Base-by-base conservation (phyloP, 2,888 invertebrate genomes). In the Lochmaea crataegi region DNA sequence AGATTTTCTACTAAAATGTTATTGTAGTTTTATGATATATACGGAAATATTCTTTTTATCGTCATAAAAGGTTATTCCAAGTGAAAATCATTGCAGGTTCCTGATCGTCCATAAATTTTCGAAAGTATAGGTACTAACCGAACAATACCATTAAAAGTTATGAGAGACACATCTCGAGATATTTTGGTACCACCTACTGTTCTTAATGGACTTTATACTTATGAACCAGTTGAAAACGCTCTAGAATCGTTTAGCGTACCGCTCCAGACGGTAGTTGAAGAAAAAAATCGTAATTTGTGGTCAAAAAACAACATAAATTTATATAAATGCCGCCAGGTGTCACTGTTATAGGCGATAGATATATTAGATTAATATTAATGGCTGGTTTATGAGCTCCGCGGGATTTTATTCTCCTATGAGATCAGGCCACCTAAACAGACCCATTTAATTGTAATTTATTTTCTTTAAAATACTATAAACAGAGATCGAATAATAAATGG, bases 101-200 rank as follows among this genome's bases (percentile, higher is more conserved):
- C 32, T 38, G 32, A 38, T 1, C 7, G 32, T 38, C 32, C 32
- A 38, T 38, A 38, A 38, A 38, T 38, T 38, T 38, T 9, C 32
- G 9, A 45, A 14, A 45, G 42, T 2, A 42, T 12, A 42, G 10
- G 3, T 45, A 45, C 12, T 45, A 56, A 66, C 12, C 65, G 45
- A 26, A 51, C n/a, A 67, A 57, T 53, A 42, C 42, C 11, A 67
- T 61, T 69, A 11, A 63, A 64, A 69, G 61, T 63, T 69, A 69
- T 69, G 69, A 57, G 51, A 69, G 75, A 76, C 45, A 45, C 45
- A 45, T 45, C 45, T 45, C 45, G 45, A 45, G 73, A 79, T 78
- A 79, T 79, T 82, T 81, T 79, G 80, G 77, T 78, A 80, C 84
- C 82, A 77, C 83, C 82, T 80, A 82, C 81, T 76, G 83, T 81